Conservation (phyloP, 1,140 invertebrate genomes). For the Polypedilum pembai region DNA sequence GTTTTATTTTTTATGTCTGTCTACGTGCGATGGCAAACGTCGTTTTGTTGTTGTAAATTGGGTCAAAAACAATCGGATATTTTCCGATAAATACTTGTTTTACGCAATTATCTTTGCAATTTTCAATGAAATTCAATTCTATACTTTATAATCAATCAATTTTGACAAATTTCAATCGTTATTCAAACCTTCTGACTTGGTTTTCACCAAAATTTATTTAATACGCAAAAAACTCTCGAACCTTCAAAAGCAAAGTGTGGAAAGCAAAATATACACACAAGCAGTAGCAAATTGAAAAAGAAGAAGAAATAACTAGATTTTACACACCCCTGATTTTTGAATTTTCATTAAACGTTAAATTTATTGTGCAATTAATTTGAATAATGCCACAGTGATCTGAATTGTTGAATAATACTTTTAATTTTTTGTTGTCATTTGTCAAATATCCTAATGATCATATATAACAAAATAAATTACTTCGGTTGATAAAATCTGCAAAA, state of each 20-base stretch:
- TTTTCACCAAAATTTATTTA: neutral
- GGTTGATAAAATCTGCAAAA: neutral
- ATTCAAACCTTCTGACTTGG: neutral
- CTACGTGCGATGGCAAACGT: constrained; percentile 1
- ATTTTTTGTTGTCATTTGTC: neutral
- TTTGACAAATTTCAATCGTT: neutral
- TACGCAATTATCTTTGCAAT: neutral
- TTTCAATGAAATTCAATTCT: neutral
- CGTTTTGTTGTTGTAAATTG: neutral
- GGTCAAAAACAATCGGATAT: constrained; percentile 17
- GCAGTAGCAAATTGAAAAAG: too few species aligned
- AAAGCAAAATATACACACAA: neutral
- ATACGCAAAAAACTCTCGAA: constrained; percentile 8
- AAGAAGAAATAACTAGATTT: too few species aligned
- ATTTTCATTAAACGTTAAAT: too few species aligned
- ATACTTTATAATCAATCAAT: neutral
- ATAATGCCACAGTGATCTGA: too few species aligned
- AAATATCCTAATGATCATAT: neutral
- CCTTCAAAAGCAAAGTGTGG: neutral
- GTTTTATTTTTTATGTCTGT: neutral
- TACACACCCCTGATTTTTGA: too few species aligned
- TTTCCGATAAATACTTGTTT: neutral
- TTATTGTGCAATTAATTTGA: too few species aligned
- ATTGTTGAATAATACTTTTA: too few species aligned
- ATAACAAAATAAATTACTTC: neutral